Evolutionary conservation across 2,888 invertebrate genomes (phyloP).

Genomic region (Hololepta plana): DNA sequence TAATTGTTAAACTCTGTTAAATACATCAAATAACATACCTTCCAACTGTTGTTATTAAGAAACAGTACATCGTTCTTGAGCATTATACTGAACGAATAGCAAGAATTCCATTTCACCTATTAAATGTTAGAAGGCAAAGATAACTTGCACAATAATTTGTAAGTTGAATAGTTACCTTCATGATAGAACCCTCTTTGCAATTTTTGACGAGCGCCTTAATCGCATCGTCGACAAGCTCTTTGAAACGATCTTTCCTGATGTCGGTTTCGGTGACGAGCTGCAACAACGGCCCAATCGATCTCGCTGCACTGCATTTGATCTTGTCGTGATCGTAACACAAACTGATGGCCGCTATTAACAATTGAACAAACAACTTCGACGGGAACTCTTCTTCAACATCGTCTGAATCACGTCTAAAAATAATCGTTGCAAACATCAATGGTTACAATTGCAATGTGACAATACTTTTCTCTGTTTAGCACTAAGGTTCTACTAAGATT

Average conservation of each 20-base stretch:
- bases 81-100: slow-evolving; percentile 69
- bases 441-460: too few relatives aligned
- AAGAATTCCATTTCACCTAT: slow-evolving; percentile 75
- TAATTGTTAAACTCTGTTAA: too few relatives aligned
- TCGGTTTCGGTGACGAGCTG: slow-evolving; percentile 38
- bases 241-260: slow-evolving; percentile 31
- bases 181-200: slow-evolving; percentile 49
- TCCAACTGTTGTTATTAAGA: slow-evolving; percentile 25
- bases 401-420: too few relatives aligned
- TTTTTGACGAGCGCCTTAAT: slow-evolving; percentile 50
- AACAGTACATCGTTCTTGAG: slow-evolving; percentile 37
- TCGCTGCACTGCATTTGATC: slow-evolving; percentile 62
- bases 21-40: too few relatives aligned
- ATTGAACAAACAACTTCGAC: slow-evolving; percentile 43
- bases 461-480: slow-evolving; percentile 49
- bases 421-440: too few relatives aligned
- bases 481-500: slow-evolving; percentile 71
- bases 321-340: slow-evolving; percentile 16
- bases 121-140: slow-evolving; percentile 7
- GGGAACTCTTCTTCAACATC: too few relatives aligned
- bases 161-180: slow-evolving; percentile 41
- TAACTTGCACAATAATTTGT: background rate
- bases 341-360: slow-evolving; percentile 46
- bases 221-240: slow-evolving; percentile 36
- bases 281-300: slow-evolving; percentile 66